These are phyloP conservation scores for Mobula hypostoma DNA, from an alignment of 2,113 vertebrate species.

Conservation along the genomic window DNA sequence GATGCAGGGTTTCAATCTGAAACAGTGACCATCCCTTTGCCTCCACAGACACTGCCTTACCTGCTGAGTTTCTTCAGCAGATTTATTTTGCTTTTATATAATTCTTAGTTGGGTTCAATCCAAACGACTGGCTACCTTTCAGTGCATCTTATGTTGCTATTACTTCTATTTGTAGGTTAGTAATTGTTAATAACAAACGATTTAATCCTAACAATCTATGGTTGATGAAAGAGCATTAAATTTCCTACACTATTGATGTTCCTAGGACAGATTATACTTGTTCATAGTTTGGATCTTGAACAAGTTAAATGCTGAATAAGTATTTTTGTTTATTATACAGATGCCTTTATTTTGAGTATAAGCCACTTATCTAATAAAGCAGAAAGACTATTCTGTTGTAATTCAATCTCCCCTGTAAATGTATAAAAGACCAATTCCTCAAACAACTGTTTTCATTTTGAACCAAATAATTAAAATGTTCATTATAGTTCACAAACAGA, in stretches of 20 bases:
- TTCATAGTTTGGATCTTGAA: slow-evolving; percentile 18
- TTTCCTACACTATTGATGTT: neutral
- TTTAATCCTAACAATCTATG: neutral
- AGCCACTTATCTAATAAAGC: slow-evolving; percentile 17
- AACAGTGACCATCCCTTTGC: no score
- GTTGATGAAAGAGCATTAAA: neutral
- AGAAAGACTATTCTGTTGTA: slow-evolving; percentile 30
- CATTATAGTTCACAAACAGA: neutral
- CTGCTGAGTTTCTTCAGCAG: no score
- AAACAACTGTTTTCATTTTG: slow-evolving; percentile 6
- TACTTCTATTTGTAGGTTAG: neutral
- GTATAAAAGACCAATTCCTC: neutral
- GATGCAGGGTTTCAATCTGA: no score
- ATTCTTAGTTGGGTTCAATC: neutral
- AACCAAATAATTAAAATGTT: neutral
- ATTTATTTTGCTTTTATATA: no score
- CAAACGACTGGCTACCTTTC: neutral
- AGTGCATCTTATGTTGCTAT: neutral
- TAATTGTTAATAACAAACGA: neutral
- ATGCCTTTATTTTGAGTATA: slow-evolving; percentile 8
- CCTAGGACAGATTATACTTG: neutral
- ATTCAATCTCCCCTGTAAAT: neutral
- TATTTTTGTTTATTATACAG: neutral
- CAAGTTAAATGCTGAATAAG: slow-evolving; percentile 3
- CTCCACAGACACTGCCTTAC: no score